These are phyloP conservation scores for Noctuana brunneofusca DNA, from an alignment of 2,888 invertebrate genomes.

Conservation along the genomic window DNA sequence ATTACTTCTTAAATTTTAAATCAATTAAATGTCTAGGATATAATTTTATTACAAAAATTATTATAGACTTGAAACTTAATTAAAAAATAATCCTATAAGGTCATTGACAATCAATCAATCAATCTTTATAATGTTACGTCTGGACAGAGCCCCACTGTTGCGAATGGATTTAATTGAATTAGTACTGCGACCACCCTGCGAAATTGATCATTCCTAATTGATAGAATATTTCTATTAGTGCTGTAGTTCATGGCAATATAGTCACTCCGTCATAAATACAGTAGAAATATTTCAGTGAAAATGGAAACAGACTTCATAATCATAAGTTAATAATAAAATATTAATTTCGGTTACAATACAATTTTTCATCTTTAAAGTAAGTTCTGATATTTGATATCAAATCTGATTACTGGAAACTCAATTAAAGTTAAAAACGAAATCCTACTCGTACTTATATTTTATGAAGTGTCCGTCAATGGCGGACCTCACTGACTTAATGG, in stretches of 20 bases:
- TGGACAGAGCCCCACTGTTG: conserved; percentile 22
- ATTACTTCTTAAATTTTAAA: too few relatives aligned
- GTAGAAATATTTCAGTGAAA: neutral
- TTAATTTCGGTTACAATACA: too few relatives aligned
- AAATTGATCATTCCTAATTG: conserved; percentile 24
- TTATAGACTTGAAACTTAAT: neutral
- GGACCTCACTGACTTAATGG: too few relatives aligned
- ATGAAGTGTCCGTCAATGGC: too few relatives aligned
- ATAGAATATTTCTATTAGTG: conserved; percentile 7
- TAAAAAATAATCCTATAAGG: conserved; percentile 8
- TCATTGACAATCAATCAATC: conserved; percentile 39
- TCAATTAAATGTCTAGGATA: too few relatives aligned
- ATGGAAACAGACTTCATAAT: neutral
- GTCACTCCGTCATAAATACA: neutral
- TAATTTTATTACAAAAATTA: neutral
- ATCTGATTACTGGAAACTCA: too few relatives aligned
- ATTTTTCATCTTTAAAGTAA: too few relatives aligned
- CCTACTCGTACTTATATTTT: too few relatives aligned
- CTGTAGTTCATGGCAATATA: neutral
- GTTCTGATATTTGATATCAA: too few relatives aligned
- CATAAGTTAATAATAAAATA: too few relatives aligned
- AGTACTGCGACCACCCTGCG: conserved; percentile 19
- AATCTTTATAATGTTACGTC: conserved; percentile 26
- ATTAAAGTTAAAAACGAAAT: too few relatives aligned
- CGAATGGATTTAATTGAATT: conserved; percentile 27